Evolutionary conservation across 2,797 vertebrate genomes (phyloP), one percentile per base, ranked within the genome.

Genomic region (Neosilurus hyrtlii): DNA sequence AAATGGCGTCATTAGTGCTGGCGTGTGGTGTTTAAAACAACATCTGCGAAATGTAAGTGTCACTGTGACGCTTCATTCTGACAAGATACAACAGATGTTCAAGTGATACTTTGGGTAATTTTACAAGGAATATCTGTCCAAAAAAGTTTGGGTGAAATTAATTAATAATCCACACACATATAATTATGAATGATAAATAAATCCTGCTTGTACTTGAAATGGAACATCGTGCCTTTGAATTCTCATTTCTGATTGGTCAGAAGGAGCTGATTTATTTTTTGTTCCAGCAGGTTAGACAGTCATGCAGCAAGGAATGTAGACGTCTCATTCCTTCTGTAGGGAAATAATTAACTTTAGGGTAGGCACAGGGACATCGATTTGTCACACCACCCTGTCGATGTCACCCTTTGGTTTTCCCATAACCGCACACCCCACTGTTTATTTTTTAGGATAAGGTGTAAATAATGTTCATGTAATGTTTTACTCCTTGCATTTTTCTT

Each of bases 11-110:
- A 52, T 81, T 70, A 81, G 67, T 71, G 51, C 66, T 61, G 71
- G 7, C 61, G 78, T 61, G 66, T 67, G 62, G 51, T 57, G 78
- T 67, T 75, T 73, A 66, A 74, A 80, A 57, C 37, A 66, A n/a
- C 77, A 74, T 80, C 79, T 80, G 71, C 54, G 63, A 16, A 26
- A 18, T 26, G 14, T 16, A 65, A 65, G 43, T 11, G 43, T 52
- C n/a, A 43, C 43, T 43, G 59, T 63, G 59, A 63, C 15, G 59
- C 1, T 63, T 54, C n/a, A 4, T 66, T 66, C 11, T 4, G 20
- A 61, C 30, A 1, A 43, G 56, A 24, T 24, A 1, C 61, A 14
- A 22, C 76, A 79, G 76, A 79, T 79, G 76, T 65, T 63, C 43
- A 0, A 65, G n/a, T 22, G 61, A 78, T 78, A 63, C 59, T 63